phyloP scores from a whole-genome alignment of 2,797 vertebrate species.

The Spea hammondii region DNA sequence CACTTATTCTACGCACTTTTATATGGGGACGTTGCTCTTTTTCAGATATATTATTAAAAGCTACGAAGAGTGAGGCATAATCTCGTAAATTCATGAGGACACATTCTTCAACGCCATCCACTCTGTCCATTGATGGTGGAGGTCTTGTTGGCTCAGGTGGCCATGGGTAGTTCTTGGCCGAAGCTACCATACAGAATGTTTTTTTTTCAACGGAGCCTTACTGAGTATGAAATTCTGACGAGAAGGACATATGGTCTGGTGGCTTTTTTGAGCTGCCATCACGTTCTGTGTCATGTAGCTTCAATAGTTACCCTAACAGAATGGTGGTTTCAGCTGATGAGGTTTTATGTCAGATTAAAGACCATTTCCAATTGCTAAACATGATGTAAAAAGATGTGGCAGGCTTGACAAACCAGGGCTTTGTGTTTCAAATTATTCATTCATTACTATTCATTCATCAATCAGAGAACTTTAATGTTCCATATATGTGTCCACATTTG shows the following conservation, averaged over 20 bases:
- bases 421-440: background rate
- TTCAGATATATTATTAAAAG: no score
- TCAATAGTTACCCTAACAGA: background rate
- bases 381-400: background rate
- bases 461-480: slow-evolving; percentile 22
- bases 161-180: no score
- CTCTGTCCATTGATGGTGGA: background rate
- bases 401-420: slow-evolving; percentile 7
- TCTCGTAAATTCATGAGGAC: no score
- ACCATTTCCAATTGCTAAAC: background rate
- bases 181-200: no score
- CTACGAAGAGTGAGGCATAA: no score
- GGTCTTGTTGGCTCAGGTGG: background rate
- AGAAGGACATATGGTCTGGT: no score
- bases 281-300: no score
- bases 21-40: no score
- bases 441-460: background rate
- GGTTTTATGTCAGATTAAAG: slow-evolving; percentile 11
- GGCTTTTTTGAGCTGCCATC: no score
- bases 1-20: background rate
- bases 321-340: background rate
- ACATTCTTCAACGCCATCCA: no score
- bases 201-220: no score
- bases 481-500: background rate
- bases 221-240: no score